Conservation (phyloP, 2,888 invertebrate species). For the Pachydiplax longipennis region DNA sequence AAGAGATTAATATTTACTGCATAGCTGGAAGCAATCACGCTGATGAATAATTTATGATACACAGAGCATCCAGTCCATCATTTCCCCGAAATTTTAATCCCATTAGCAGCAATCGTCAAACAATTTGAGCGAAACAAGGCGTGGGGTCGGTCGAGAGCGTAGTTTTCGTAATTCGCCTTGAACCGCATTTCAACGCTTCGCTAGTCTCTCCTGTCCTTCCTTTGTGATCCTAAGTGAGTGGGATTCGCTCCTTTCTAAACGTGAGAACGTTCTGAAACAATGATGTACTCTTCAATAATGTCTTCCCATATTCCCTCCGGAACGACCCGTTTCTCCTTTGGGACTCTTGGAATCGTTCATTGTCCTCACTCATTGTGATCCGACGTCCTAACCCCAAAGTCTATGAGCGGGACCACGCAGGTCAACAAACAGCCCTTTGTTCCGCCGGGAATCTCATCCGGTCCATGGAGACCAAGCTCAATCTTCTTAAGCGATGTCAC, state of each 20-base stretch:
- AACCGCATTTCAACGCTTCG: background rate
- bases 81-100: background rate
- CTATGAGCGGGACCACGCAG: background rate
- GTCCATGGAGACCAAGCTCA: constrained; percentile 1
- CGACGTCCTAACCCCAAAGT: background rate
- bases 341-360: constrained; percentile 31
- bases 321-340: background rate
- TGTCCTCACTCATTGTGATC: background rate
- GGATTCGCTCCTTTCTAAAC: background rate
- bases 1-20: background rate
- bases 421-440: background rate
- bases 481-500: constrained; percentile 12
- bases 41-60: background rate
- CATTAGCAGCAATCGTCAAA: background rate
- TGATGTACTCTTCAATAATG: constrained; percentile 37
- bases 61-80: background rate
- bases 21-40: background rate
- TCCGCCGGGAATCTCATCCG: background rate
- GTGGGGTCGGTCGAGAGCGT: background rate
- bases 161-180: background rate
- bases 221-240: background rate
- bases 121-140: background rate
- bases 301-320: background rate
- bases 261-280: constrained; percentile 10
- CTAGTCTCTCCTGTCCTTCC: background rate